phyloP scores from a whole-genome alignment of 2,797 vertebrate species.

The Setipinna tenuifilis region DNA sequence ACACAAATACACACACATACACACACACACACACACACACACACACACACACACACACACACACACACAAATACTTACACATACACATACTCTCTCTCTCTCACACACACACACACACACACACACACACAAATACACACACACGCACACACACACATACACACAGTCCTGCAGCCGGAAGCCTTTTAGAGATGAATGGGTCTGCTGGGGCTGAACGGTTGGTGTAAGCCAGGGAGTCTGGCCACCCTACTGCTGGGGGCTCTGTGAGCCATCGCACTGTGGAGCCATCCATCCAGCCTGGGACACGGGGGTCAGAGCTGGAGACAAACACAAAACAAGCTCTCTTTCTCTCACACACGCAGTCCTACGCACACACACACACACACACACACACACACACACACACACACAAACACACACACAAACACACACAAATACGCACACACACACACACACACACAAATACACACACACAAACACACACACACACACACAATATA shows the following conservation, averaged over 20 bases:
- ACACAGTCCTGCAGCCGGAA: not conserved
- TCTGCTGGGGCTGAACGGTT: not conserved
- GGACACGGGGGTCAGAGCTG: not conserved
- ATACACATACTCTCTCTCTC: not conserved
- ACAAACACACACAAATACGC: not conserved
- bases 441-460: slow-evolving; percentile 19
- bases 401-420: slow-evolving; percentile 19
- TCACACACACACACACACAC: not conserved
- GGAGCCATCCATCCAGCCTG: not conserved
- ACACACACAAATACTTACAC: not conserved
- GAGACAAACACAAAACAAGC: not conserved
- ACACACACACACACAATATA: too few species aligned
- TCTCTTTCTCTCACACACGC: not conserved
- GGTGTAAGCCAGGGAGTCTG: not conserved
- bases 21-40: not conserved
- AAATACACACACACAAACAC: slow-evolving; percentile 19
- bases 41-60: slow-evolving; percentile 22
- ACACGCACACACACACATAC: not conserved
- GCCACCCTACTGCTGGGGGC: not conserved
- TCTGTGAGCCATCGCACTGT: not conserved
- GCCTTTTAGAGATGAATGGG: not conserved
- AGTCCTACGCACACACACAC: not conserved
- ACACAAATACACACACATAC: slow-evolving; percentile 28
- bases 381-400: not conserved
- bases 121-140: not conserved